These are phyloP conservation scores for Poecilia latipinna DNA, from an alignment of 2,113 vertebrate species.

Conservation along the genomic window DNA sequence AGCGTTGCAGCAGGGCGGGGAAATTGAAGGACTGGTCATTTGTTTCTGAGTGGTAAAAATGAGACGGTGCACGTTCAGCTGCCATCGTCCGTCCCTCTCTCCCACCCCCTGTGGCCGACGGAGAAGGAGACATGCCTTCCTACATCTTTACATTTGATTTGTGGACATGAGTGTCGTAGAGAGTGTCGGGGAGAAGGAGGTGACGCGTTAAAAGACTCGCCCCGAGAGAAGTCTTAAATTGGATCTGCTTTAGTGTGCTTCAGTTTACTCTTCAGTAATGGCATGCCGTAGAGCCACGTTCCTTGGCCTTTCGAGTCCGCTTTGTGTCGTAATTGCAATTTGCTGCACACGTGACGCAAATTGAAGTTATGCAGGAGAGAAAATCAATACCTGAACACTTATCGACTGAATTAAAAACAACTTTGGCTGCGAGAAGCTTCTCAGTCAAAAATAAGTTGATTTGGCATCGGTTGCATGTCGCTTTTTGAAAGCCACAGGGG, in stretches of 20 bases:
- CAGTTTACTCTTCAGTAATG: constrained; percentile 41
- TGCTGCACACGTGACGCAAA: constrained; percentile 39
- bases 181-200: constrained; percentile 10
- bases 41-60: constrained; percentile 65
- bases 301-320: constrained; percentile 32
- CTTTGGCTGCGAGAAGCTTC: constrained; percentile 13
- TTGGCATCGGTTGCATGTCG: neutral
- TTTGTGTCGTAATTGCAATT: constrained; percentile 44
- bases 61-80: constrained; percentile 33
- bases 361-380: constrained; percentile 11
- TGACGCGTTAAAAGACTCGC: constrained; percentile 13
- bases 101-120: constrained; percentile 46
- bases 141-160: constrained; percentile 68
- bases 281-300: constrained; percentile 53
- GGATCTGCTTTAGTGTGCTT: constrained; percentile 63
- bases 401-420: neutral
- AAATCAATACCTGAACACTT: neutral
- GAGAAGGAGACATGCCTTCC: constrained; percentile 57
- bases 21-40: constrained; percentile 60
- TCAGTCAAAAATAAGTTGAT: constrained; percentile 8
- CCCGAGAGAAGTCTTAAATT: constrained; percentile 57
- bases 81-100: constrained; percentile 42
- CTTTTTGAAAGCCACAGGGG: neutral
- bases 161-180: constrained; percentile 39
- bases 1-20: constrained; percentile 31